Evolutionary conservation across 2,113 vertebrate species (phyloP).

Genomic region (Athene noctua): DNA sequence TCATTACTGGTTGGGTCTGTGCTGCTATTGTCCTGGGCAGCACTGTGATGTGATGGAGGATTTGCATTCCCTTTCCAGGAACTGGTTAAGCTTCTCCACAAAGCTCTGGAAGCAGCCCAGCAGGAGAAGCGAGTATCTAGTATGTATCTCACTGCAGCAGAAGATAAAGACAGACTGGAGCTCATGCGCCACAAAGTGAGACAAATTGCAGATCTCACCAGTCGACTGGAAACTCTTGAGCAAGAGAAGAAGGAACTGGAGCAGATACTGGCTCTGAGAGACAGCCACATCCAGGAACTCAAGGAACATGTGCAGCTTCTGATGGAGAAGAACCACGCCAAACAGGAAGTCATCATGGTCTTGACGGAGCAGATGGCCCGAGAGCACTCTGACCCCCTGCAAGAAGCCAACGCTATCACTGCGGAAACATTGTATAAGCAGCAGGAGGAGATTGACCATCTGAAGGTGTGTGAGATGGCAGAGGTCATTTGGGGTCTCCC

Average conservation of each 20-base stretch:
- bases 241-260: conserved; percentile 71
- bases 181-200: conserved; percentile 87
- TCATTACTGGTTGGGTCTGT: background rate
- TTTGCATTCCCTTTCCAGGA: conserved; percentile 73
- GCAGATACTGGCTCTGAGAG: conserved; percentile 68
- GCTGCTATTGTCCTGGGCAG: background rate
- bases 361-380: conserved; percentile 81
- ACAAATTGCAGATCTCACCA: conserved; percentile 76
- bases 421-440: conserved; percentile 70
- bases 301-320: conserved; percentile 76
- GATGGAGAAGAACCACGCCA: conserved; percentile 87
- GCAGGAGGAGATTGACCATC: conserved; percentile 79
- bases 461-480: conserved; percentile 78
- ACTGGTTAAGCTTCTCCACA: conserved; percentile 90
- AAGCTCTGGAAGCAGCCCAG: conserved; percentile 88
- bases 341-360: conserved; percentile 88
- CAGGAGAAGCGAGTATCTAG: conserved; percentile 86
- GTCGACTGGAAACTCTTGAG: conserved; percentile 72
- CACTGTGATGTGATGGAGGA: background rate
- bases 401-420: background rate
- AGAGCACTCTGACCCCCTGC: conserved; percentile 35
- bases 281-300: conserved; percentile 77
- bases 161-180: conserved; percentile 86
- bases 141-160: conserved; percentile 76
- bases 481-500: background rate